Evolutionary conservation across 2,888 invertebrate species (phyloP).

Genomic region (Teleiodes luculella): DNA sequence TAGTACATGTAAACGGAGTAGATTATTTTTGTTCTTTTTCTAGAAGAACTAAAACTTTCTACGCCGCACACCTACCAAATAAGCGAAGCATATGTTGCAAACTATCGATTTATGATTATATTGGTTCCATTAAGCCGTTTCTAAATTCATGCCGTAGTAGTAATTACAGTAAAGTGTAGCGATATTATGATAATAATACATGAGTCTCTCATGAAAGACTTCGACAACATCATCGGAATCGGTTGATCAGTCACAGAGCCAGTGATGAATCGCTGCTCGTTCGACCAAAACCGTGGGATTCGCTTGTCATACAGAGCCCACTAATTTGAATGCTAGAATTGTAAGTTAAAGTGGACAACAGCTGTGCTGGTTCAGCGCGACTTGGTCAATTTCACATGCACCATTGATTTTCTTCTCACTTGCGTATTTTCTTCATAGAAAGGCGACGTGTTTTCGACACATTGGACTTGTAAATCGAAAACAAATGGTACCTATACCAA

Average conservation of each 20-base stretch:
- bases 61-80: not conserved
- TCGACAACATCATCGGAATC: constrained; percentile 12
- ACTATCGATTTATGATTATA: not conserved
- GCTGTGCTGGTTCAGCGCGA: no score
- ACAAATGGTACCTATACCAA: no score
- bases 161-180: constrained; percentile 11
- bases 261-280: constrained; percentile 25
- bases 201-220: not conserved
- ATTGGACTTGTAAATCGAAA: no score
- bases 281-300: constrained; percentile 37
- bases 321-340: constrained; percentile 29
- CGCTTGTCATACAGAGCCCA: constrained; percentile 34
- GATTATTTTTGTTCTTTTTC: no score
- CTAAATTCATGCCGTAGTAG: constrained; percentile 11
- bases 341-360: constrained; percentile 23
- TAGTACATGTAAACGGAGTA: no score
- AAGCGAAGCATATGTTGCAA: not conserved
- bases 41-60: no score
- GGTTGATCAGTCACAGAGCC: constrained; percentile 24
- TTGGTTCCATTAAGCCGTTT: constrained; percentile 4
- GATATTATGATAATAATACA: constrained; percentile 17
- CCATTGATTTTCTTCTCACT: no score
- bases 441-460: no score
- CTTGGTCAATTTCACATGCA: no score
- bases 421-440: no score